A percentile compares a stretch with the other conserved stretches of the same genome.
Conservation (phyloP, 2,797 vertebrate species). For the Falco cherrug region DNA sequence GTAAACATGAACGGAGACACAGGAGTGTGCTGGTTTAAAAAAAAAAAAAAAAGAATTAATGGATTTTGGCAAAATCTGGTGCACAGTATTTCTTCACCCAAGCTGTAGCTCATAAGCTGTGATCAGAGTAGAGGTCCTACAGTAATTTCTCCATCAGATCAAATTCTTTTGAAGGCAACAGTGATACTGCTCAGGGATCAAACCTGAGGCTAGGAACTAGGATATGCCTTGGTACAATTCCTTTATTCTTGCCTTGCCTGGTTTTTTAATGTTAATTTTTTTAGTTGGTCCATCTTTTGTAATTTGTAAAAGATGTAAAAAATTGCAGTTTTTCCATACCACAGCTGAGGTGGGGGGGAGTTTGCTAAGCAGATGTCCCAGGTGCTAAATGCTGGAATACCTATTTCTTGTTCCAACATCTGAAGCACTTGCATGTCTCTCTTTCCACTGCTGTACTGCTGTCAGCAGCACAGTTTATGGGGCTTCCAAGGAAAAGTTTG, state of each 20-base stretch:
- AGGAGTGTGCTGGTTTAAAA: fast-evolving
- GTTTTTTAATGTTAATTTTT: neutral
- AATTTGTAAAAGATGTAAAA: neutral
- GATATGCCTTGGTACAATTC: neutral
- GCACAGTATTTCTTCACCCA: neutral
- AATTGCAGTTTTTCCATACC: neutral
- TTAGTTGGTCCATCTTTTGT: neutral
- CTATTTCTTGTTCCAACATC: neutral
- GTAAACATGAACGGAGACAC: neutral
- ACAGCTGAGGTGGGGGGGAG: neutral
- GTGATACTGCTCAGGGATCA: neutral
- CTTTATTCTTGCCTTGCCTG: neutral
- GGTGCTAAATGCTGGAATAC: neutral
- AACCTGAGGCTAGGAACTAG: neutral
- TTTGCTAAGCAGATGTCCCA: neutral
- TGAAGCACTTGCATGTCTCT: neutral
- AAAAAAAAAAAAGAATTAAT: neutral
- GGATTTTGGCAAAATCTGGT: neutral
- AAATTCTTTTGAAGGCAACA: neutral
- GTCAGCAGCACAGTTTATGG: neutral
- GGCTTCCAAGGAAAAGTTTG: neutral
- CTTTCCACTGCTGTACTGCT: neutral
- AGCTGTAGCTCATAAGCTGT: neutral
- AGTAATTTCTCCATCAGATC: neutral
- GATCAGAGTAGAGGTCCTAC: neutral